Percentiles rank a stretch among this genome's conserved stretches.
Conservation (phyloP, 64 coral and sea anemone genomes). For the Cladopsammia gracilis region DNA sequence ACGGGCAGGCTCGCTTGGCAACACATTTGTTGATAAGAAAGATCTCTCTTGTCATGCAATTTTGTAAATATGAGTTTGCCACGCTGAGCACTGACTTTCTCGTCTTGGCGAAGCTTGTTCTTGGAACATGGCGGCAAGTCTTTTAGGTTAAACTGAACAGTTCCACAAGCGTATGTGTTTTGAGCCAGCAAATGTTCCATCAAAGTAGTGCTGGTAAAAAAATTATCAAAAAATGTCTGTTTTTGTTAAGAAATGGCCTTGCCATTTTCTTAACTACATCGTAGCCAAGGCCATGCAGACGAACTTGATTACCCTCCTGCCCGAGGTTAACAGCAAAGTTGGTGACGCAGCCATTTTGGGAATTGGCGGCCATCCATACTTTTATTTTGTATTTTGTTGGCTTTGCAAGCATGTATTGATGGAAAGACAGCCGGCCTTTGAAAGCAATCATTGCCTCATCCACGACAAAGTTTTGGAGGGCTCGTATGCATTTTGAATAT, state of each 20-base stretch:
- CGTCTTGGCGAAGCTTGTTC: not conserved
- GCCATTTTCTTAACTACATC: slow-evolving; percentile 72
- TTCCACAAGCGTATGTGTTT: slow-evolving; percentile 38
- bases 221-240: slow-evolving; percentile 62
- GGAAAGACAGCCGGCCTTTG: slow-evolving; percentile 31
- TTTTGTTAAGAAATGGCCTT: slow-evolving; percentile 33
- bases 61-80: slow-evolving; percentile 19
- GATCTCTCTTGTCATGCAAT: slow-evolving; percentile 50
- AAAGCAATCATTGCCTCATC: too few species aligned
- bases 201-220: slow-evolving; percentile 26
- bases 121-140: slow-evolving; percentile 59
- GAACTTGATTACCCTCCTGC: not conserved
- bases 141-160: slow-evolving; percentile 14
- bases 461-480: too few species aligned
- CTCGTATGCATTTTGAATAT: too few species aligned
- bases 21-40: slow-evolving; percentile 38
- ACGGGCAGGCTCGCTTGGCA: not conserved
- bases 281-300: slow-evolving; percentile 42
- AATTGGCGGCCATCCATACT: slow-evolving; percentile 70
- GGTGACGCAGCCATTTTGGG: slow-evolving; percentile 46
- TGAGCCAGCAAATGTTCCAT: slow-evolving; percentile 48
- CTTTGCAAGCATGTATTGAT: slow-evolving; percentile 76
- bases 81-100: not conserved
- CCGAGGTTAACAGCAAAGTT: slow-evolving; percentile 67
- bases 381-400: slow-evolving; percentile 70